A percentile compares a stretch with the other conserved stretches of the same genome.
Evolutionary conservation across 1,140 invertebrate species (phyloP).

Genomic region (Bilobella aurantiaca): DNA sequence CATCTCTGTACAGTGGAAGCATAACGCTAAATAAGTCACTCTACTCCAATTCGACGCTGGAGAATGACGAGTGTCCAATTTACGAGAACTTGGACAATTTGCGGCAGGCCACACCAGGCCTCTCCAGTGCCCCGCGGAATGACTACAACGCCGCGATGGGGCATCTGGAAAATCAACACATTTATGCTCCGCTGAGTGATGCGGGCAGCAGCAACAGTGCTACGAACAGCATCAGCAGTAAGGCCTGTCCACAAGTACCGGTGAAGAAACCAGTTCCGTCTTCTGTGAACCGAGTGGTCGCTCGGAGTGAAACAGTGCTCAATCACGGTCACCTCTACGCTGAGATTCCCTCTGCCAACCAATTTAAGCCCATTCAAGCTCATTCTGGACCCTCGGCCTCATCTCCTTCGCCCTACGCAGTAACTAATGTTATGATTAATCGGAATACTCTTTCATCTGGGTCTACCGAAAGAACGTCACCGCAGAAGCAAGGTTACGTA

Average conservation of each 20-base stretch:
- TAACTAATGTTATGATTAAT: constrained; percentile 18
- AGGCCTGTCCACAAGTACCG: constrained; percentile 21
- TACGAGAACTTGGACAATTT: constrained; percentile 27
- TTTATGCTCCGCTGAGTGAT: constrained; percentile 8
- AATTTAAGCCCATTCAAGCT: constrained; percentile 22
- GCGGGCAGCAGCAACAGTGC: background rate
- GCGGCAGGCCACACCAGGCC: background rate
- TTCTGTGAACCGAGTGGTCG: constrained; percentile 8
- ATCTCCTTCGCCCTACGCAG: constrained; percentile 23
- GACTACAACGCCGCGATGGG: background rate
- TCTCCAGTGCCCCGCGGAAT: background rate
- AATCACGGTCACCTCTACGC: constrained; percentile 15
- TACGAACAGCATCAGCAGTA: background rate
- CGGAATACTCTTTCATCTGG: background rate
- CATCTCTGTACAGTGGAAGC: constrained; percentile 24
- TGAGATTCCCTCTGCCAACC: constrained; percentile 12
- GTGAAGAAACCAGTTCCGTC: constrained; percentile 11
- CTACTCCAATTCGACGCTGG: background rate
- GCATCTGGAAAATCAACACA: constrained; percentile 1
- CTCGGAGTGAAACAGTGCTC: constrained; percentile 12
- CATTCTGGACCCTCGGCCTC: background rate
- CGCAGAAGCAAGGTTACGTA: background rate
- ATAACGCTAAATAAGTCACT: constrained; percentile 18
- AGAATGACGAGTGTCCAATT: constrained; percentile 19
- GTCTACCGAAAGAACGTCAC: background rate